phyloP scores from a whole-genome alignment of 2,113 vertebrate genomes.

The Ciconia maguari region DNA sequence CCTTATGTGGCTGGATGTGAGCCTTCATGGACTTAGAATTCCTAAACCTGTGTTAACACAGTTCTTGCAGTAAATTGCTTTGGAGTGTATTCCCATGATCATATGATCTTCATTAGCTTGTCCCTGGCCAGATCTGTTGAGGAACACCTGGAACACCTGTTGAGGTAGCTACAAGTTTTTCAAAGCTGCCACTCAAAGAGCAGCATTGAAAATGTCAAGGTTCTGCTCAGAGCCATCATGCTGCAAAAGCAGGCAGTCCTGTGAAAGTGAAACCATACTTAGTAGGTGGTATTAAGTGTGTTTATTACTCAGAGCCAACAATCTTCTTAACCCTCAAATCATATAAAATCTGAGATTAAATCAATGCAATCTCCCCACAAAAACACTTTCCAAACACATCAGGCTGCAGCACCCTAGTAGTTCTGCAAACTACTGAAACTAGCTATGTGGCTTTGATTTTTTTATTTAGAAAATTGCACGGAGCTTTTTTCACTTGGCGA shows the following conservation, averaged over 20 bases:
- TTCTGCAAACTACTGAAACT: background rate
- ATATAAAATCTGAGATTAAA: slow-evolving; percentile 32
- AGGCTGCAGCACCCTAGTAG: background rate
- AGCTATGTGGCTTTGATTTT: background rate
- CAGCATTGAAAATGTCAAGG: background rate
- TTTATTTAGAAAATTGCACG: background rate
- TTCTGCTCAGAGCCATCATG: background rate
- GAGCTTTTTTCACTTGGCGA: background rate
- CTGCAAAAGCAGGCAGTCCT: background rate
- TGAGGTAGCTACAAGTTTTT: background rate
- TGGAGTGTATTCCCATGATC: background rate
- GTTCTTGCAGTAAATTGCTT: background rate
- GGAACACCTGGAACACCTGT: background rate
- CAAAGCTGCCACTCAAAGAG: background rate
- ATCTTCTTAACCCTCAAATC: slow-evolving; percentile 9
- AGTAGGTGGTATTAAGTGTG: slow-evolving; percentile 9
- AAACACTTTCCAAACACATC: background rate
- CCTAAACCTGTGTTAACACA: background rate
- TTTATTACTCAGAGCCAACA: slow-evolving; percentile 11
- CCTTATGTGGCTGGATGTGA: background rate
- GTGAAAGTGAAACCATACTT: background rate
- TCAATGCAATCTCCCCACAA: background rate
- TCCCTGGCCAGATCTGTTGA: background rate
- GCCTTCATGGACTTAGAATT: background rate
- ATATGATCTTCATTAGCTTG: background rate